These are phyloP conservation scores for Cercopithecus neglectus DNA, from an alignment of 2,797 vertebrate species.

Conservation along the genomic window DNA sequence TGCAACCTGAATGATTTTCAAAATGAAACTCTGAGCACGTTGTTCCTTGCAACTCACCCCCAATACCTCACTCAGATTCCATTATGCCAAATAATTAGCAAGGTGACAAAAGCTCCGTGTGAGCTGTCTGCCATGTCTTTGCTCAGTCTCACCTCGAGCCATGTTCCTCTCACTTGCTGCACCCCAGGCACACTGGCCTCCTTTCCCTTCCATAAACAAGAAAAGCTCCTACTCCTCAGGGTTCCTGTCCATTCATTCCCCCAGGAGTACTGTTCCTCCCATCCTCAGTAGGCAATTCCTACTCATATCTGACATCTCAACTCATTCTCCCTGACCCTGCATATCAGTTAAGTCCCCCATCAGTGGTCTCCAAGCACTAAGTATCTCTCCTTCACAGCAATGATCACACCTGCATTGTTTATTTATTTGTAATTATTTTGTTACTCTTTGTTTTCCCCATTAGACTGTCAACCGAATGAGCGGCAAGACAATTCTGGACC, in stretches of 20 bases:
- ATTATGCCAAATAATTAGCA: neutral
- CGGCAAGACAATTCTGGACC: neutral
- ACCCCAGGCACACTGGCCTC: neutral
- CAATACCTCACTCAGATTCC: neutral
- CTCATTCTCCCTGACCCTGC: neutral
- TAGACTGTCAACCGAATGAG: neutral
- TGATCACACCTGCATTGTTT: neutral
- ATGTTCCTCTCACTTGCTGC: neutral
- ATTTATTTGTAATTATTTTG: neutral
- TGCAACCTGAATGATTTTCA: neutral
- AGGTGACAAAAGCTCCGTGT: neutral
- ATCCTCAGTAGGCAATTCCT: neutral
- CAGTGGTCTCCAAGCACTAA: neutral
- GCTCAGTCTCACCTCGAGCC: neutral
- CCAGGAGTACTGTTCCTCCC: neutral
- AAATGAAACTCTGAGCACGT: neutral
- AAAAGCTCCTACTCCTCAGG: neutral
- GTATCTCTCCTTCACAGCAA: neutral
- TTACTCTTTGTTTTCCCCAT: neutral
- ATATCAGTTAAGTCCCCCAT: neutral
- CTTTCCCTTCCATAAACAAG: neutral
- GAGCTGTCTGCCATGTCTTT: neutral
- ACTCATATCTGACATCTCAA: neutral
- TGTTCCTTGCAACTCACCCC: neutral
- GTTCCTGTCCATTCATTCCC: neutral